Evolutionary conservation across 2,797 vertebrate species (phyloP), one percentile per base, ranked within the genome.

Genomic region (Chaenodraco wilsoni): DNA sequence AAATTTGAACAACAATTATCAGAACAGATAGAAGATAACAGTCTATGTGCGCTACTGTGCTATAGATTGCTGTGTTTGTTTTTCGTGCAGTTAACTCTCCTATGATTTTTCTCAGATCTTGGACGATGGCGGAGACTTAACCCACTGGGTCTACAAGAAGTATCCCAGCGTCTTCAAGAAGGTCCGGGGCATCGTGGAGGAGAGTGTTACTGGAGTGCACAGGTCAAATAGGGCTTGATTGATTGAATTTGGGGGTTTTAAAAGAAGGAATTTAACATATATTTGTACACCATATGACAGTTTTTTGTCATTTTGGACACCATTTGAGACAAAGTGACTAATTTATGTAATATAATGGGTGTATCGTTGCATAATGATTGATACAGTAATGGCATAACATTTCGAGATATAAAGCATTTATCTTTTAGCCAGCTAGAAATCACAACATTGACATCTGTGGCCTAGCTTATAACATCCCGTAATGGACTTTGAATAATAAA

Each of bases 91-190:
- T 49, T 41, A 12, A 45, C 17, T 54, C 21, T 58, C 33, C 65
- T 91, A 66, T 72, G 17, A 31, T 67, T 76, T 49, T 23, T 81
- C 31, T 83, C 84, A 99, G 98, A 98, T 99, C 87, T 93, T 99
- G 93, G 98, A 99, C 62, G 98, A 99, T 16, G 98, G 98, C 1
- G 98, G 98, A 70, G 98, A 99, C 87, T 94, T 99, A 90, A 99
- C 98, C 82, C 98, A 99, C 67, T 99, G 98, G 98, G 97, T 99
- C 81, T 99, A 99, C 93, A 99, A 99, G 92, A 99, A 99, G 89
- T 98, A 99, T 76, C 97, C 97, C 85, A 97, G 94, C 6, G 94
- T 99, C 58, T 99, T 99, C 90, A 99, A 98, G 95, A 98, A 99
- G 90, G 96, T 97, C 78, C 95, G 96, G 73, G 98, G 98, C 75